Evolutionary conservation across 2,113 vertebrate genomes (phyloP), one percentile per base, ranked within the genome.

Genomic region (Tupaia chinensis): DNA sequence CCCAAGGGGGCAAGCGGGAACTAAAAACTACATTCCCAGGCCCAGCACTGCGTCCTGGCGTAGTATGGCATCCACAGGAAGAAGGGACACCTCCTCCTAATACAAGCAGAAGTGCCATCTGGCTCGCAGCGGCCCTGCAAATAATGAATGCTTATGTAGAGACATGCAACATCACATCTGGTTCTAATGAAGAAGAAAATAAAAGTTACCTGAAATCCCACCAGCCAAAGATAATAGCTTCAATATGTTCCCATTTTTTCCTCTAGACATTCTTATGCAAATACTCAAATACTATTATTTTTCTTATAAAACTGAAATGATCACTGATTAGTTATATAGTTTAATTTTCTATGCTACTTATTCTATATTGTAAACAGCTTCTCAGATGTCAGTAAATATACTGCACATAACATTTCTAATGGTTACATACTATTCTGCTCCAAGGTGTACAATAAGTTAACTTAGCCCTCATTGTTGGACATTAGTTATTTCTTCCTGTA

Each of bases 131-230:
- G 83, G 27, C 29, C 87, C 70, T 89, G n/a, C 17, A 84, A 87
- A 87, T 63, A 90, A 87, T 58, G 94, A 95, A 63, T 61, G 90
- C 60, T 91, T 78, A 96, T 14, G 23, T 13, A 96, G 83, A 94
- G 23, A 96, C 94, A 95, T 68, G 83, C 73, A 96, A 90, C 94
- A 93, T 93, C 32, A 93, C 72, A 93, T 89, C 70, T 95, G 76
- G 61, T 87, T 95, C 84, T 95, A 95, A 95, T 95, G 60, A 85
- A 92, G 78, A 94, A 89, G 27, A 94, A 93, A 94, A 91, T 83
- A 89, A 94, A 93, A 93, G 68, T 96, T 85, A 96, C 58, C 87
- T 77, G 81, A 95, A 93, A 84, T 84, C 34, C 82, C 15, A 94
- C 44, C 69, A 90, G 56, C 58, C 61, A 92, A 77, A 86, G 87